phyloP scores from a whole-genome alignment of 2,797 vertebrate species.

The Spondyliosoma cantharus region DNA sequence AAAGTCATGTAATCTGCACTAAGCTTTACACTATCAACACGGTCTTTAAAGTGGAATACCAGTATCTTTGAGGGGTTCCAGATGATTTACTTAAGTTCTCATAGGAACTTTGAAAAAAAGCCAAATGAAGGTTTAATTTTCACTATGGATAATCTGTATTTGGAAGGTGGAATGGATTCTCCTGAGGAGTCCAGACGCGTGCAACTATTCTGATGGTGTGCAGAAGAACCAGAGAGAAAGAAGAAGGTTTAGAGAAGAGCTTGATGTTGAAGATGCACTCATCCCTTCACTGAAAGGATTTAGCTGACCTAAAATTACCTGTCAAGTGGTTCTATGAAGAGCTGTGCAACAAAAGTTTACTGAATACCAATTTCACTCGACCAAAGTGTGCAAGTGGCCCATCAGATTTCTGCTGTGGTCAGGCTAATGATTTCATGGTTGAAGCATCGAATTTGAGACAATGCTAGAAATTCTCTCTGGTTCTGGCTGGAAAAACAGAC shows the following conservation, averaged over 20 bases:
- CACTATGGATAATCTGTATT: conserved; percentile 26
- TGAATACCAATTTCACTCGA: background rate
- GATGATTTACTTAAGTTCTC: conserved; percentile 21
- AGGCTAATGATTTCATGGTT: background rate
- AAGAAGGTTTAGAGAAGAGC: background rate
- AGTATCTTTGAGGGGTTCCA: background rate
- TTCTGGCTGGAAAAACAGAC: background rate
- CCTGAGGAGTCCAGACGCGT: conserved; percentile 8
- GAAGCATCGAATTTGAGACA: background rate
- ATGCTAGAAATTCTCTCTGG: background rate
- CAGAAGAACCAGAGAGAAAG: background rate
- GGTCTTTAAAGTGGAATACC: background rate
- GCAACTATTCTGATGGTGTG: background rate
- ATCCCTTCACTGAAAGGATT: background rate
- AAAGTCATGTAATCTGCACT: background rate
- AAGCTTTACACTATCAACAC: background rate
- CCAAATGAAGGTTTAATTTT: conserved; percentile 28
- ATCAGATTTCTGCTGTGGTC: background rate
- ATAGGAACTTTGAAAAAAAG: conserved; percentile 6
- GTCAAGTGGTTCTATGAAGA: background rate
- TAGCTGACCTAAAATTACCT: background rate
- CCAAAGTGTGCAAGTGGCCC: background rate
- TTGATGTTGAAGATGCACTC: background rate
- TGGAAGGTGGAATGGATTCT: conserved; percentile 2
- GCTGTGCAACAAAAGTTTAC: background rate